Base-by-base conservation (phyloP, 2,888 invertebrate species). In the Pyrrhosoma nymphula region DNA sequence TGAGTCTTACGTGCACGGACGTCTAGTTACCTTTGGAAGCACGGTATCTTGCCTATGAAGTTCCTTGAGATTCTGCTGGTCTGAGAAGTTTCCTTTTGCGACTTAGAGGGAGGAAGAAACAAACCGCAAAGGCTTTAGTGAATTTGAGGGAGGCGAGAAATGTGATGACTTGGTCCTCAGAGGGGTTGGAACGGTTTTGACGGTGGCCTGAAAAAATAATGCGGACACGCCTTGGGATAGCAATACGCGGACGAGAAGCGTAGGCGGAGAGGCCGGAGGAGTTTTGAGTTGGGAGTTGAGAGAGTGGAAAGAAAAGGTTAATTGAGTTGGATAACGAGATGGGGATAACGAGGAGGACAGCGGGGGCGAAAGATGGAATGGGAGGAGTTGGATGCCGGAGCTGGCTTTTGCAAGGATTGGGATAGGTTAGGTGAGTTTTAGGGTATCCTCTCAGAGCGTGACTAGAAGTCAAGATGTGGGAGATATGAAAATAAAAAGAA, bases 321-420 rank as follows among this genome's bases (percentile, higher is more conserved):
- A 82, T 82, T 10, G 82, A 82, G 82, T 82, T 82, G 35, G 82
- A 82, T 82, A 82, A 75, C 75, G n/a, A 30, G 75, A 75, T 30
- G 30, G 75, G 30, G 75, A 75, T 75, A 75, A 16, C 82, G 82
- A 35, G 82, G n/a, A 35, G 82, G 82, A 82, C 82, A 35, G 82
- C 16, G 0, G 35, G n/a, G 82, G 14, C 4, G 82, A 18, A 82
- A 16, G 30, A 8, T 4, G 47, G 47, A 47, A 4, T 47, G 47
- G 47, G 47, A 47, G 47, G 47, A 47, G 47, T 47, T 47, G 47
- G 47, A 47, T 47, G 47, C 47, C 47, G 47, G 47, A 47, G 47
- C 47, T 47, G 8, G 47, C 47, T 47, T 47, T 47, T 47, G 47
- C 47, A 8, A 35, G 82, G 35, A 35, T 82, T 82, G 82, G 35